Conservation (phyloP, 37 sponge, comb jelly and placozoan species). For the Oopsacas minuta region DNA sequence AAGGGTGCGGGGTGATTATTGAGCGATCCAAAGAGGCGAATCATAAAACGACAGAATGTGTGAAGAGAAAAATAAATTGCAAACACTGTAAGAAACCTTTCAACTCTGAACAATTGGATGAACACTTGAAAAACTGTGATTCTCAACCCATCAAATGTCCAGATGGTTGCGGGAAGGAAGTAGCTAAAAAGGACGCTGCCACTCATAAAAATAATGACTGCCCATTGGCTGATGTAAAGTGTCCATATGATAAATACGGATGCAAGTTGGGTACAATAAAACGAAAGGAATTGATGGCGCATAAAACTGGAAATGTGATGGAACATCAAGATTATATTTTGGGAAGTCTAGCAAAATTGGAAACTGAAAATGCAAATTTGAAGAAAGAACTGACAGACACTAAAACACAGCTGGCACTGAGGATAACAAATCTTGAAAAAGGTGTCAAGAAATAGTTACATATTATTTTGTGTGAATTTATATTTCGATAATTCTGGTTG, state of each 20-base stretch:
- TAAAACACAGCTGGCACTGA: neutral
- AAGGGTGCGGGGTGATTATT: neutral
- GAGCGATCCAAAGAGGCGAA: neutral
- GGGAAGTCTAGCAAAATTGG: neutral
- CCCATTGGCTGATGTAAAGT: neutral
- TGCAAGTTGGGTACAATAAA: neutral
- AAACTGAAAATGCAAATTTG: constrained; percentile 3
- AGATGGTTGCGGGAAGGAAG: neutral
- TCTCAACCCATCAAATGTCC: neutral
- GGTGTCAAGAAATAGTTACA: neutral
- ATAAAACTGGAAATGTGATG: neutral
- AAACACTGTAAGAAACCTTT: neutral
- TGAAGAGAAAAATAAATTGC: neutral
- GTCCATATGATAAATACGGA: constrained; percentile 4
- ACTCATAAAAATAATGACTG: neutral
- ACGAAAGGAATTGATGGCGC: neutral
- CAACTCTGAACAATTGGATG: neutral
- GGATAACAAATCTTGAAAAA: neutral
- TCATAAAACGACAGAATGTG: neutral
- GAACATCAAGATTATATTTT: neutral
- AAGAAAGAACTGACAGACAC: neutral
- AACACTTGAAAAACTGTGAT: neutral
- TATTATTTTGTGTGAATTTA: too few species aligned
- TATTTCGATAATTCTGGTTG: too few species aligned
- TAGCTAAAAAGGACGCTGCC: neutral